Evolutionary conservation across 1,140 invertebrate genomes (phyloP), one percentile per base, ranked within the genome.

Genomic region (Tribolium madens): DNA sequence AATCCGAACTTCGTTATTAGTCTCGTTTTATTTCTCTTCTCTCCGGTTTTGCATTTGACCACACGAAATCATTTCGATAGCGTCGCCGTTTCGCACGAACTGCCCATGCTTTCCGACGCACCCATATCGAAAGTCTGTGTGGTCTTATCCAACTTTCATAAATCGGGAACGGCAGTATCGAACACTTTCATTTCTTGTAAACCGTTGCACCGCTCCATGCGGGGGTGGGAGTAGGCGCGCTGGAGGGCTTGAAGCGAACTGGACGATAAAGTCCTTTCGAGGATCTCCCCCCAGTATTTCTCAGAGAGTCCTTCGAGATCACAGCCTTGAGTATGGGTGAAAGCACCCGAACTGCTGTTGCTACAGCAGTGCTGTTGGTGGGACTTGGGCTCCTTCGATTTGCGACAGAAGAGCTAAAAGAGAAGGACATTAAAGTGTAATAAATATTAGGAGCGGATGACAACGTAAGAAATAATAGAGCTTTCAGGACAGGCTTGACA

Each of bases 271-370:
- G 92, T 93, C 9, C 92, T 86, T 83, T 93, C 92, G 26, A 93
- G 85, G 78, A 93, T 93, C 87, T 93, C 91, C 18, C 92, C 92
- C 92, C 92, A 93, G 82, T 93, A 92, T 84, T 93, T 92, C 83
- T 93, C 92, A n/a, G 91, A 91, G 0, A 92, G 86, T 1, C 91
- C 91, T 81, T 92, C 91, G 68, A 92, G 88, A 81, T 92, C 91
- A 42, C 89, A 89, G 80, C 83, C 82, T 76, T 84, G 74, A 17
- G 81, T 80, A 12, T 84, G 82, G 12, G 72, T 77, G 12, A 80
- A 21, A 13, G 71, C 79, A 10, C 76, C 78, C 4, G 79, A 76
- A n/a, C 78, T 76, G 69, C 78, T 82, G 72, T 76, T 83, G 26
- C 76, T 82, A 68, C 81, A 81, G 76, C 77, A 81, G 47, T 81